Evolutionary conservation across 2,113 vertebrate genomes (phyloP), one percentile per base, ranked within the genome.

Genomic region (Hippoglossus stenolepis): DNA sequence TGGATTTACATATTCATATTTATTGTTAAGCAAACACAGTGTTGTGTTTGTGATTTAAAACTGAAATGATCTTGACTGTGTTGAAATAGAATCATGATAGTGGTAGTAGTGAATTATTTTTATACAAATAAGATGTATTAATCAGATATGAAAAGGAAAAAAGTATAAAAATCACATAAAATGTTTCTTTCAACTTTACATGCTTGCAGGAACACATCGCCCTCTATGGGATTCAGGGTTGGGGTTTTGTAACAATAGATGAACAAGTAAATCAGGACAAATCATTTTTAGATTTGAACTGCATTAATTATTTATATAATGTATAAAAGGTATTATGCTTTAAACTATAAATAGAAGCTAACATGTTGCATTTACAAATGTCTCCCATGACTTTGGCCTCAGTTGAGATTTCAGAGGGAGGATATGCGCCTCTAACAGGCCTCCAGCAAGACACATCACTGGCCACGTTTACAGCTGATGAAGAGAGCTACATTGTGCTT

Each of bases 381-480:
- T 20, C 47, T 31, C 8, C 51, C 8, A 1, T 54, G 51, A 10
- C 51, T 49, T 17, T 5, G 47, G 24, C 12, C 75, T 77, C 57
- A 92, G 89, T 6, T 75, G 78, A 79, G 53, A 21, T 2, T 13
- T 71, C 53, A 53, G 78, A 68, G 20, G 81, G 18, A 43, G 79
- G 95, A 53, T 96, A 97, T 3, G 93, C 78, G 14, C 63, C 71
- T 9, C 9, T 90, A 18, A 45, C 54, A 56, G 83, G 91, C 28
- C 24, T 65, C 69, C 0, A 82, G 70, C 57, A 73, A 60, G 47
- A 83, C 86, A 21, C 57, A 26, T 0, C 86, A 31, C 1, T 35
- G 45, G 14, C 82, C 40, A 28, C 15, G 2, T 13, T 21, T 24
- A 6, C 62, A 61, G 26, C 63, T 18, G 72, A 81, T 28, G 85